A percentile compares a stretch with the other conserved stretches of the same genome.
Conservation (phyloP, 1,140 invertebrate species). For the Pseudoatta argentina region DNA sequence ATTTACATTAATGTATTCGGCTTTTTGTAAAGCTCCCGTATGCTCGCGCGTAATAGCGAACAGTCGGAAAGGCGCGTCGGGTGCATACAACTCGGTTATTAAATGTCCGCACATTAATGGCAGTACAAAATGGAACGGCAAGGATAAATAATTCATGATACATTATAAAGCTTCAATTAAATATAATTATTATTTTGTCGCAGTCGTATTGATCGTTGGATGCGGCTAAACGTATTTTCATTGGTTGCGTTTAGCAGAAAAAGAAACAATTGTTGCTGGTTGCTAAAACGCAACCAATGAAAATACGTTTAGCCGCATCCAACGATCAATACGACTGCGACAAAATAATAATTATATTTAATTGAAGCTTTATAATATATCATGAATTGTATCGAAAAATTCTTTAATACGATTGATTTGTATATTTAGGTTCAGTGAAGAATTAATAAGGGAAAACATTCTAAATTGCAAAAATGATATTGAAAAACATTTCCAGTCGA, state of each 20-base stretch:
- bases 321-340: conserved; percentile 13
- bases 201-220: conserved; percentile 6
- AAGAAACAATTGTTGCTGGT: no score
- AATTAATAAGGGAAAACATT: no score
- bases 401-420: no score
- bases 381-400: conserved; percentile 22
- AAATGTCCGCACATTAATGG: conserved; percentile 38
- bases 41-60: background rate
- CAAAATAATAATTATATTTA: conserved; percentile 25
- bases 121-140: conserved; percentile 4
- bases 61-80: conserved; percentile 15
- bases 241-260: no score
- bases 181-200: conserved; percentile 29
- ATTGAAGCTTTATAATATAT: conserved; percentile 19
- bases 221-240: background rate
- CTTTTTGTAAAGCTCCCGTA: conserved; percentile 14
- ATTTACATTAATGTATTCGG: conserved; percentile 45
- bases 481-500: no score
- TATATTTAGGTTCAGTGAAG: no score
- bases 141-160: conserved; percentile 48
- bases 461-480: no score
- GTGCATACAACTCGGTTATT: conserved; percentile 19
- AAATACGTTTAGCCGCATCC: background rate
- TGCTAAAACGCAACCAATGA: no score
- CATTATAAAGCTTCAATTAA: conserved; percentile 18